Evolutionary conservation across 2,888 invertebrate genomes (phyloP).

Genomic region (Cephus spinipes): DNA sequence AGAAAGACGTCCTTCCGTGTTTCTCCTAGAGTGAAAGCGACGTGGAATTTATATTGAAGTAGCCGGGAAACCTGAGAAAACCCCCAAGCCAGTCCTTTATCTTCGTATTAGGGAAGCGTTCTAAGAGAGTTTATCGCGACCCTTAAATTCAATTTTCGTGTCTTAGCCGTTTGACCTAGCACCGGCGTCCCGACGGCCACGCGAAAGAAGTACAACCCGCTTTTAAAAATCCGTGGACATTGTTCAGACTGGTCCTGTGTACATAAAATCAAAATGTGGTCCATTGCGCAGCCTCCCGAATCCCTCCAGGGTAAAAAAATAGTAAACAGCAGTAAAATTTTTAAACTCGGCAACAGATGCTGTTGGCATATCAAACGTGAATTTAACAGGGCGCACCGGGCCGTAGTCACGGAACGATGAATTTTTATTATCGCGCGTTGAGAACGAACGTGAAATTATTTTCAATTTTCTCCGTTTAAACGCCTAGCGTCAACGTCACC

Average conservation of each 20-base stretch:
- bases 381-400: neutral
- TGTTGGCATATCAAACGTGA: conserved; percentile 16
- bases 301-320: conserved; percentile 18
- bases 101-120: conserved; percentile 49
- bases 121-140: conserved; percentile 40
- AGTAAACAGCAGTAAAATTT: conserved; percentile 33
- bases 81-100: conserved; percentile 25
- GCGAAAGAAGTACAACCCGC: neutral
- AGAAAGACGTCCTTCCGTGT: neutral
- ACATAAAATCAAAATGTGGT: neutral
- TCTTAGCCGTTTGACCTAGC: conserved; percentile 6
- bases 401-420: conserved; percentile 26
- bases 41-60: neutral
- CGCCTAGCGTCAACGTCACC: neutral
- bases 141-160: conserved; percentile 41
- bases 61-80: neutral
- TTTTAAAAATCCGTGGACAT: neutral
- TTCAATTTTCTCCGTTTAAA: neutral
- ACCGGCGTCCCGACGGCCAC: neutral
- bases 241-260: neutral
- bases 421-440: conserved; percentile 37
- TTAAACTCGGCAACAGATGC: conserved; percentile 35
- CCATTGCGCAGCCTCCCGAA: neutral
- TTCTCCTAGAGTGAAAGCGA: neutral
- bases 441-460: conserved; percentile 6